Evolutionary conservation across 1,140 invertebrate genomes (phyloP), one percentile per base, ranked within the genome.

Genomic region (Panulirus ornatus): DNA sequence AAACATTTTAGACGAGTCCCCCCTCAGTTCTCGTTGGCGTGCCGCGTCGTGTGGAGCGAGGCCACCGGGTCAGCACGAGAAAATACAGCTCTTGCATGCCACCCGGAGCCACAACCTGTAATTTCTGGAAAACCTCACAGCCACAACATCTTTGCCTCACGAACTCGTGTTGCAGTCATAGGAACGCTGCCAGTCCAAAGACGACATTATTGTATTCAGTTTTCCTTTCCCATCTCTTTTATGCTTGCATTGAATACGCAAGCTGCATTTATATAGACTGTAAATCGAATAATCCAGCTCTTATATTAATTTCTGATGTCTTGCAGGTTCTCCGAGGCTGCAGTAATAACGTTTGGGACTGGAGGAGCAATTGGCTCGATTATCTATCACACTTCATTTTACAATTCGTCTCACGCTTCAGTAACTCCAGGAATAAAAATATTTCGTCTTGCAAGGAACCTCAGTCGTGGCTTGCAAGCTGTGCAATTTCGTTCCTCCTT

Each of bases 61-160:
- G 58, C 58, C 58, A 66, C 58, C 58, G 58, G 58, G 58, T 66
- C 58, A 66, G 58, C 58, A 66, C 58, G 58, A 66, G n/a, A 66
- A 66, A 66, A 66, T 66, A 76, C n/a, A 47, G 40, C n/a, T 75
- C 30, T 85, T 85, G 84, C 84, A 85, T 85, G 84, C 71, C 71
- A 54, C 44, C 70, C 66, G 38, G 27, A 44, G 66, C 47, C 84
- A 2, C 70, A 85, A 85, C 84, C 84, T 54, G 34, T 75, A 75
- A 75, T 85, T 85, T 85, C 70, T 85, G 84, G 84, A 54, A 73
- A 85, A 71, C 70, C 44, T 85, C 70, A 40, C 42, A 75, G 51
- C 44, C 81, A 70, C 81, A 66, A 83, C 81, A 70, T 66, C 81
- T 83, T 3, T 5, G 44, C 47, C 84, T 85, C 84, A 85, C 84